Percentiles rank a stretch among this genome's conserved stretches.
These are phyloP conservation scores for Plusia festucae DNA, from an alignment of 2,888 invertebrate species.

Conservation along the genomic window DNA sequence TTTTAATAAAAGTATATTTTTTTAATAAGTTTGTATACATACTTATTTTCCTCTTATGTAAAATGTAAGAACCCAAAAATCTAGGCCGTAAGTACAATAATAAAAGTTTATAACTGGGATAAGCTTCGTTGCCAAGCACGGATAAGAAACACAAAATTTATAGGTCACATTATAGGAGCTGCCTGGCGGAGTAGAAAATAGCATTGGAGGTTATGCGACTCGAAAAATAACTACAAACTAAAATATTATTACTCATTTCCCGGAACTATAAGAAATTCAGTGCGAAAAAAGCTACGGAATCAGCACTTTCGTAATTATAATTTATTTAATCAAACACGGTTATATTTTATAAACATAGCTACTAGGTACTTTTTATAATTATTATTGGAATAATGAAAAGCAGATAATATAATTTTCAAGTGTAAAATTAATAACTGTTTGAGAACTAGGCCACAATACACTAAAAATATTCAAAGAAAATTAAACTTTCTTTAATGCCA, in stretches of 20 bases:
- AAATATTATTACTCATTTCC: background rate
- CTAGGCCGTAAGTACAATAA: background rate
- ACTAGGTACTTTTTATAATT: too few species aligned
- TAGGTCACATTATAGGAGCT: constrained; percentile 7
- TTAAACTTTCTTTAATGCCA: too few species aligned
- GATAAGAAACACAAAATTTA: constrained; percentile 7
- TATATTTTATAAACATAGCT: too few species aligned
- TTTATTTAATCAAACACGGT: too few species aligned
- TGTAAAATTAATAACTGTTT: too few species aligned
- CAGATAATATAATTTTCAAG: too few species aligned
- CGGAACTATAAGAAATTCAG: background rate
- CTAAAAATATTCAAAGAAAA: too few species aligned
- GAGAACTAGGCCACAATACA: too few species aligned
- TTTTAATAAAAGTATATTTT: too few species aligned
- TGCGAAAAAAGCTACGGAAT: background rate
- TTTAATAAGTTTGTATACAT: too few species aligned
- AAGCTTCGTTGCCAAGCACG: constrained; percentile 8
- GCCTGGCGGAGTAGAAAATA: constrained; percentile 6
- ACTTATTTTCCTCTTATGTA: background rate
- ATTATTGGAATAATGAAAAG: too few species aligned
- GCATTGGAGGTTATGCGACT: background rate
- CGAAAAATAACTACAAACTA: background rate
- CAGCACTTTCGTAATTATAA: too few species aligned
- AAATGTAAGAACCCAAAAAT: background rate
- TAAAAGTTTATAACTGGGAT: constrained; percentile 9